Percentiles rank a stretch among this genome's conserved stretches.
Evolutionary conservation across 2,113 vertebrate species (phyloP).

Genomic region (Salvator merianae): DNA sequence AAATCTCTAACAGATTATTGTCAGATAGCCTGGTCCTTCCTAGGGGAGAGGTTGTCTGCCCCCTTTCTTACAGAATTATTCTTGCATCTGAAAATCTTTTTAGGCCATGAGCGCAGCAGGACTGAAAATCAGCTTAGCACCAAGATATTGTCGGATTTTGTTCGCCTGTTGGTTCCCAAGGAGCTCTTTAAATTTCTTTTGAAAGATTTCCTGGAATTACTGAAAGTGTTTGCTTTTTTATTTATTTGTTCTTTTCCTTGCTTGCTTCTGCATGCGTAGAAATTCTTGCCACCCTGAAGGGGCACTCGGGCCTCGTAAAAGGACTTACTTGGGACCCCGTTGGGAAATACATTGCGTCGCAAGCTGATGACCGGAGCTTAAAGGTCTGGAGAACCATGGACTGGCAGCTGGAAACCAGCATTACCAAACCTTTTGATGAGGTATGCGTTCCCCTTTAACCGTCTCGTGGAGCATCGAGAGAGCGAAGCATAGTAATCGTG

Average conservation of each 20-base stretch:
- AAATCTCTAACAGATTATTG: not conserved
- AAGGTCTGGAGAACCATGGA: constrained; percentile 98
- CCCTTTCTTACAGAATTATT: not conserved
- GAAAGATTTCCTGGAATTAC: too few relatives aligned
- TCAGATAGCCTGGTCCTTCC: too few relatives aligned
- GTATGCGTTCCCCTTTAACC: constrained; percentile 62
- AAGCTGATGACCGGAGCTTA: constrained; percentile 95
- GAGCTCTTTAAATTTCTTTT: not conserved
- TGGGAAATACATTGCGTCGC: constrained; percentile 96
- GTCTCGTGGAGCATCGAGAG: not conserved
- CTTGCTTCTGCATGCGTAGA: constrained; percentile 69
- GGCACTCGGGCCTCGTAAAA: constrained; percentile 95
- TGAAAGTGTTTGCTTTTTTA: too few relatives aligned
- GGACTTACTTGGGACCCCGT: constrained; percentile 98
- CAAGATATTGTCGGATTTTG: not conserved
- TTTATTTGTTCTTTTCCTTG: accelerated
- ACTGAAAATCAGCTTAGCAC: not conserved
- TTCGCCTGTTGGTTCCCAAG: not conserved
- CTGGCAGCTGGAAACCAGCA: constrained; percentile 96
- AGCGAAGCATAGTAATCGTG: not conserved
- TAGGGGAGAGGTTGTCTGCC: not conserved
- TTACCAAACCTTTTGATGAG: constrained; percentile 97
- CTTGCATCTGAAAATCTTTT: not conserved
- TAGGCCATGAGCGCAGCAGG: not conserved
- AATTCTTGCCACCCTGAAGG: constrained; percentile 91